Percentiles rank a stretch among this genome's conserved stretches.
phyloP scores from a whole-genome alignment of 2,113 vertebrate species.

The Misgurnus mizolepis region DNA sequence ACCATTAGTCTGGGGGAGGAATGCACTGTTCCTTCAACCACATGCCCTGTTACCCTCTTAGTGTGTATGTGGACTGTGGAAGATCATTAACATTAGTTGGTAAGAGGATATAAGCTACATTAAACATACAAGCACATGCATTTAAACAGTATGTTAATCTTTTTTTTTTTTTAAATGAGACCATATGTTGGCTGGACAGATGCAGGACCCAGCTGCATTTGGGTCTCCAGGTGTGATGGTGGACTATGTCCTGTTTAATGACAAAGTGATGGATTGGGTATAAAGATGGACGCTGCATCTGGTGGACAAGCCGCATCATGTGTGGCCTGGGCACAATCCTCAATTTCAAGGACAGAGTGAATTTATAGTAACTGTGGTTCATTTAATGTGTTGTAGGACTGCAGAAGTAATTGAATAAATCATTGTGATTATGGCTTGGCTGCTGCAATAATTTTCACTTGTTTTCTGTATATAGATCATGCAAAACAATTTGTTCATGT shows the following conservation, averaged over 20 bases:
- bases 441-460: too few species aligned
- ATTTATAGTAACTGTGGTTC: neutral
- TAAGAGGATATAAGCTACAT: slow-evolving; percentile 10
- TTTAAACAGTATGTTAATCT: neutral
- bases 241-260: neutral
- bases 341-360: neutral
- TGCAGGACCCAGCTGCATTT: neutral
- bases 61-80: neutral
- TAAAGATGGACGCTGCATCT: neutral
- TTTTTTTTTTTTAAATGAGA: neutral
- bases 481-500: too few species aligned
- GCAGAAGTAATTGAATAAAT: too few species aligned
- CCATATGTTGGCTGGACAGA: neutral
- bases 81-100: neutral
- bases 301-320: neutral
- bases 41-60: slow-evolving; percentile 6
- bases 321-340: neutral
- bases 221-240: slow-evolving; percentile 7
- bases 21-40: neutral
- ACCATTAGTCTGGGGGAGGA: slow-evolving; percentile 8
- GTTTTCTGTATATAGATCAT: too few species aligned
- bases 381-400: neutral
- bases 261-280: slow-evolving; percentile 16
- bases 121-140: slow-evolving; percentile 2
- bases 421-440: too few species aligned